Evolutionary conservation across 1,140 invertebrate genomes (phyloP).

Genomic region (Hydropsyche tenuis): DNA sequence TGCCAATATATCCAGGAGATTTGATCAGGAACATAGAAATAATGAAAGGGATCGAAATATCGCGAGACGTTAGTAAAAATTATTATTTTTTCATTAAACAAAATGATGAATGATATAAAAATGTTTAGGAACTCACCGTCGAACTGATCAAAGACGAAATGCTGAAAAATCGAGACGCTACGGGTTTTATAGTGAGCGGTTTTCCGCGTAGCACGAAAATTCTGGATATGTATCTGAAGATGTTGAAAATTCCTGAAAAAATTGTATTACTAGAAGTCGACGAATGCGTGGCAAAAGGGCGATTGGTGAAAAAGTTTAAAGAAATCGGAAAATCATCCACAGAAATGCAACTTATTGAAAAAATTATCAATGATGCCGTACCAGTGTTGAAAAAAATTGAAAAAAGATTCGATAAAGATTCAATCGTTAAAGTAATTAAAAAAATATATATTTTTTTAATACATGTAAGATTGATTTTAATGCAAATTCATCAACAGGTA

Average conservation of each 20-base stretch:
- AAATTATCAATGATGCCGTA: constrained; percentile 29
- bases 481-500: constrained; percentile 29
- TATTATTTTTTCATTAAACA: neutral
- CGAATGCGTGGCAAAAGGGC: constrained; percentile 53
- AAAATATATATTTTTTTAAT: neutral
- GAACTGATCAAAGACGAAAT: constrained; percentile 62
- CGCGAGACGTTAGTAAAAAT: constrained; percentile 17
- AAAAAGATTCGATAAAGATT: constrained; percentile 32
- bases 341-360: constrained; percentile 27
- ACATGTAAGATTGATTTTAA: neutral
- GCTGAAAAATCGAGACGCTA: constrained; percentile 56
- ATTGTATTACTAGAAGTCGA: constrained; percentile 59
- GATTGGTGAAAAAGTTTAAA: constrained; percentile 37
- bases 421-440: neutral
- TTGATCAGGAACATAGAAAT: constrained; percentile 51
- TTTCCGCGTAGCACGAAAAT: constrained; percentile 60
- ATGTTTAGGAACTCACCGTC: constrained; percentile 57
- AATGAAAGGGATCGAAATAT: constrained; percentile 7
- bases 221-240: constrained; percentile 58
- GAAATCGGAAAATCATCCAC: constrained; percentile 35
- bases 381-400: constrained; percentile 38
- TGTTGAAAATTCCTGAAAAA: constrained; percentile 61
- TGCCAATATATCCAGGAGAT: constrained; percentile 60
- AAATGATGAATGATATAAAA: neutral
- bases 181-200: constrained; percentile 60